These are phyloP conservation scores for Corvus cornix DNA, from an alignment of 2,113 vertebrate genomes.

Conservation along the genomic window DNA sequence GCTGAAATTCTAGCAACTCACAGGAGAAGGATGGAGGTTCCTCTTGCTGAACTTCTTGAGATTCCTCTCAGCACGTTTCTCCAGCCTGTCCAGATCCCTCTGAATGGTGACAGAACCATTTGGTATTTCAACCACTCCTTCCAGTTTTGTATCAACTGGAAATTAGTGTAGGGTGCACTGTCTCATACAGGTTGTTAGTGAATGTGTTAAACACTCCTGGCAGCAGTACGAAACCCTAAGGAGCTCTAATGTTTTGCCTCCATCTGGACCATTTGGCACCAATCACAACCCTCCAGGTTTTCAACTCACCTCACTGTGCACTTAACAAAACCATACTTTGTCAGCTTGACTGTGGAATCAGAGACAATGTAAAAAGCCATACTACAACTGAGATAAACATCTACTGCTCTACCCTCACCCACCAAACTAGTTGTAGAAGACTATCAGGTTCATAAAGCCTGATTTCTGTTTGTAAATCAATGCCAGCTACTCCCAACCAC, in stretches of 20 bases:
- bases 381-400: neutral
- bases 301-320: neutral
- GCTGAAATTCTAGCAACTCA: neutral
- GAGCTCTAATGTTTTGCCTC: neutral
- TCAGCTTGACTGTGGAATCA: neutral
- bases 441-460: neutral
- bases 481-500: neutral
- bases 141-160: neutral
- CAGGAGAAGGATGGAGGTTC: neutral
- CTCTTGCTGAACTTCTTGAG: neutral
- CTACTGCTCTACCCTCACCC: neutral
- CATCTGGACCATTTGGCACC: neutral
- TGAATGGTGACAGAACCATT: neutral
- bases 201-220: neutral
- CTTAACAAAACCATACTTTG: fast-evolving
- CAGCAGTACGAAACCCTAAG: neutral
- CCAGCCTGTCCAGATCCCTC: neutral
- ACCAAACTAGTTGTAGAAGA: neutral
- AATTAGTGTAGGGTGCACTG: neutral
- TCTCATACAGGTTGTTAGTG: neutral
- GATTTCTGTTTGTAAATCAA: neutral
- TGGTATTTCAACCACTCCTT: neutral
- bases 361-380: neutral
- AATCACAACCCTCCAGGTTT: neutral
- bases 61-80: neutral